A percentile compares a stretch with the other conserved stretches of the same genome.
phyloP scores from a whole-genome alignment of 2,888 invertebrate species.

The Drosophila subquinaria region DNA sequence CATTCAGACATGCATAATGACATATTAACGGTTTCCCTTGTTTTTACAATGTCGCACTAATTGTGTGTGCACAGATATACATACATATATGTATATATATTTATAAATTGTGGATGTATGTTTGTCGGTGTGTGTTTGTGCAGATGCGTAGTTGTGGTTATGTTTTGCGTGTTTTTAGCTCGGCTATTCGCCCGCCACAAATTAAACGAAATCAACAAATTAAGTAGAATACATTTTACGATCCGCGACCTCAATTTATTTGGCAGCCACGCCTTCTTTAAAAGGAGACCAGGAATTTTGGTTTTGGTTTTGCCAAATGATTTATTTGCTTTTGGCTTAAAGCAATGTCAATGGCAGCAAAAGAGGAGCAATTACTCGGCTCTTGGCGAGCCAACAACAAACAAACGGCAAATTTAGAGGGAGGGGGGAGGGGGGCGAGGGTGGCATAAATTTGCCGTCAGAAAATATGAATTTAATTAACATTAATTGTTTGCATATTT shows the following conservation, averaged over 20 bases:
- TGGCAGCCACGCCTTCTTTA: slow-evolving; percentile 12
- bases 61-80: slow-evolving; percentile 10
- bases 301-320: slow-evolving; percentile 23
- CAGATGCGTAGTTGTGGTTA: slow-evolving; percentile 22
- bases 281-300: neutral
- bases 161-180: slow-evolving; percentile 17
- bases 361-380: slow-evolving; percentile 21
- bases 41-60: slow-evolving; percentile 36
- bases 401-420: neutral
- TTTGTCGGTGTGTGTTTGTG: slow-evolving; percentile 15
- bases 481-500: slow-evolving; percentile 76
- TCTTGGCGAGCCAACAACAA: slow-evolving; percentile 5
- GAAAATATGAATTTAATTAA: slow-evolving; percentile 82
- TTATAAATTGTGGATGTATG: neutral
- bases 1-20: slow-evolving; percentile 5
- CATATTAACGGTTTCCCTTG: neutral
- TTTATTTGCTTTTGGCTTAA: slow-evolving; percentile 32
- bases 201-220: slow-evolving; percentile 50
- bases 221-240: slow-evolving; percentile 40
- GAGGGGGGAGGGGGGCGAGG: neutral
- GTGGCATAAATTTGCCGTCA: slow-evolving; percentile 45
- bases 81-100: neutral
- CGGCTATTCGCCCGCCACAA: slow-evolving; percentile 32
- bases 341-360: slow-evolving; percentile 18
- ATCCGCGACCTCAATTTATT: slow-evolving; percentile 33